A percentile compares a stretch with the other conserved stretches of the same genome.
Evolutionary conservation across 2,113 vertebrate species (phyloP).

Genomic region (Heterotilapia buettikoferi): DNA sequence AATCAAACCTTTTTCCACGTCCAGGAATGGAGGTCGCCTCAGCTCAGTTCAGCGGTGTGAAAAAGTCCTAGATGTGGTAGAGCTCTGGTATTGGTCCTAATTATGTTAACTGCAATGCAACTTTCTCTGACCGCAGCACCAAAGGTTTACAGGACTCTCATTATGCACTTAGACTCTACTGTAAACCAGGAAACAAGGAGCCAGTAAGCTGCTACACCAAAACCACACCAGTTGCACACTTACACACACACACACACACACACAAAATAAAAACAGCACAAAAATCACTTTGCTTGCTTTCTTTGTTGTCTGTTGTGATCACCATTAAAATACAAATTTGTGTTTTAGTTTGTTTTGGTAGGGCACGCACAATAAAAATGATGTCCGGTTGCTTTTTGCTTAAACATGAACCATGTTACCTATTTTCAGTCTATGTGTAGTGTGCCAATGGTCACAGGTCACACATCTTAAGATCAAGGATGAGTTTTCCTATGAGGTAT

Average conservation of each 20-base stretch:
- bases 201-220: constrained; percentile 41
- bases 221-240: constrained; percentile 45
- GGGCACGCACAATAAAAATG: background rate
- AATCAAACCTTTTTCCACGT: background rate
- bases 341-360: background rate
- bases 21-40: background rate
- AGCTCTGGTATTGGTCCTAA: constrained; percentile 41
- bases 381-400: background rate
- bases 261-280: background rate
- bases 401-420: background rate
- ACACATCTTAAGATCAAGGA: background rate
- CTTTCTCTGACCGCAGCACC: constrained; percentile 55
- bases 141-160: constrained; percentile 60
- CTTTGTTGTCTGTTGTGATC: constrained; percentile 36
- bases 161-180: constrained; percentile 63
- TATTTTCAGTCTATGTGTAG: background rate
- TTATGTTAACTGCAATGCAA: constrained; percentile 44
- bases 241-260: background rate
- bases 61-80: constrained; percentile 25
- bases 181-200: constrained; percentile 61
- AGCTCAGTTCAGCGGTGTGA: constrained; percentile 21
- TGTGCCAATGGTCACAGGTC: background rate
- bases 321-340: constrained; percentile 11
- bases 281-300: background rate
- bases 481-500: background rate